These are phyloP conservation scores for Cathartes aura DNA, from an alignment of 2,113 vertebrate species.

Conservation along the genomic window DNA sequence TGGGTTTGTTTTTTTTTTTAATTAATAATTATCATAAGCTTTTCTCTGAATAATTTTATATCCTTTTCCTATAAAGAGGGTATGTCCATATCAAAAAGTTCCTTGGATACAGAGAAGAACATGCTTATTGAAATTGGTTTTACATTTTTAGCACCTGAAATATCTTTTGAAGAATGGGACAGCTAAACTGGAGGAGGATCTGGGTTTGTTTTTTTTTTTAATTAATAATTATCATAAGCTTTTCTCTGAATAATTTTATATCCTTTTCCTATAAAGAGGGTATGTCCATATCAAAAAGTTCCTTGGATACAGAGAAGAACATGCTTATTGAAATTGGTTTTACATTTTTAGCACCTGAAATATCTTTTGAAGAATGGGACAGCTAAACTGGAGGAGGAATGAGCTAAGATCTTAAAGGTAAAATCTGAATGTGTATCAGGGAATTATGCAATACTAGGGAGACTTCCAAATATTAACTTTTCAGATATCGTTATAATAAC, in stretches of 20 bases:
- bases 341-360: background rate
- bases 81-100: background rate
- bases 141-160: background rate
- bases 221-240: background rate
- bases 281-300: background rate
- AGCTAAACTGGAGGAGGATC: background rate
- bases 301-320: background rate
- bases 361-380: background rate
- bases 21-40: background rate
- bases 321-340: background rate
- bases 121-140: background rate
- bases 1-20: background rate
- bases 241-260: background rate
- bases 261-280: background rate
- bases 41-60: background rate
- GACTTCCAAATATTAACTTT: background rate
- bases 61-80: background rate
- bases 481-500: background rate
- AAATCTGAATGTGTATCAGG: background rate
- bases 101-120: background rate
- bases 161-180: background rate
- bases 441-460: background rate
- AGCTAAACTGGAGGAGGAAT: background rate
- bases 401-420: background rate
- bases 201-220: background rate